These are phyloP conservation scores for Bos indicus DNA, from an alignment of 2,113 vertebrate species.

Conservation along the genomic window DNA sequence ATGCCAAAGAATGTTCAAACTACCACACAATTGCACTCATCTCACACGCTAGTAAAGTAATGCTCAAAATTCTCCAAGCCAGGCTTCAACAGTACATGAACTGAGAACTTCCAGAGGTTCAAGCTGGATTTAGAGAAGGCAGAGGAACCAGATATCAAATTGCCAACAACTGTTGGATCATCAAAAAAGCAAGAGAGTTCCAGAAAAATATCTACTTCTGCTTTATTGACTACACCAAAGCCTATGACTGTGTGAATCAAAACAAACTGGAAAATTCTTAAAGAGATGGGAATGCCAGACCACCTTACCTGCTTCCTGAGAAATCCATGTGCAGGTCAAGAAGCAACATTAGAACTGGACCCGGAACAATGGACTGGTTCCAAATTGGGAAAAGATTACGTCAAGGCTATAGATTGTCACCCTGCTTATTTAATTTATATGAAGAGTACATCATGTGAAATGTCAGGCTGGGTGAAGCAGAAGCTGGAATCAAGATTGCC, in stretches of 20 bases:
- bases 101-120: not conserved
- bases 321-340: not conserved
- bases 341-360: not conserved
- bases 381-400: not conserved
- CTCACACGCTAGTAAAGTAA: not conserved
- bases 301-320: not conserved
- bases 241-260: not conserved
- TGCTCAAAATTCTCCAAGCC: not conserved
- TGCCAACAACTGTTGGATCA: accelerated
- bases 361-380: not conserved
- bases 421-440: not conserved
- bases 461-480: not conserved
- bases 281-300: not conserved
- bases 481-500: not conserved
- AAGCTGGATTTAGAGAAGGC: not conserved
- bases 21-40: not conserved
- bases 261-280: not conserved
- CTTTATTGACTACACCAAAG: not conserved
- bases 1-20: not conserved
- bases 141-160: not conserved
- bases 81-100: not conserved
- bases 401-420: not conserved
- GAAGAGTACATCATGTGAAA: not conserved
- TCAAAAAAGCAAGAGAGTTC: not conserved
- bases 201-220: not conserved